Percentiles rank a stretch among this genome's conserved stretches.
These are phyloP conservation scores for Sycophila texana DNA, from an alignment of 2,888 invertebrate genomes.

Conservation along the genomic window DNA sequence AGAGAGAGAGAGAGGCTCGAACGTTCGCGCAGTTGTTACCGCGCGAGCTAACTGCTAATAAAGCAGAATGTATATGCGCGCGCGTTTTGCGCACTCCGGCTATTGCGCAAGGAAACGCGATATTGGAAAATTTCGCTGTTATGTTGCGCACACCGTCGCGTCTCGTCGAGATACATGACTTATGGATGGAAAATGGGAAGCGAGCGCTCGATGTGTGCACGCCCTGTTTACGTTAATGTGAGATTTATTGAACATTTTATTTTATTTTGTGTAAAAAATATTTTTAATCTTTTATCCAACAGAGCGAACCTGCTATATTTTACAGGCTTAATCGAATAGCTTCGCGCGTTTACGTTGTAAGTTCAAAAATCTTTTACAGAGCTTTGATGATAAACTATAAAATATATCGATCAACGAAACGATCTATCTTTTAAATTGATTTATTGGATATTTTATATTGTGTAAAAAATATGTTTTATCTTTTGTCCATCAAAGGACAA, in stretches of 20 bases:
- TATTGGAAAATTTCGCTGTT: conserved; percentile 34
- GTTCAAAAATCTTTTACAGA: too few species aligned
- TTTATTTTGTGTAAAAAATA: too few species aligned
- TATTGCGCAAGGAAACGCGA: conserved; percentile 19
- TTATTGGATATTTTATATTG: too few species aligned
- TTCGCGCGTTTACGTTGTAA: too few species aligned
- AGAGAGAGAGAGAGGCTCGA: conserved; percentile 8
- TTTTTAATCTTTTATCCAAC: too few species aligned
- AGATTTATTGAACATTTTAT: not conserved
- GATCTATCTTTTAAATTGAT: too few species aligned
- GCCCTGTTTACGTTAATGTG: not conserved
- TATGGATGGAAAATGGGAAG: conserved; percentile 11
- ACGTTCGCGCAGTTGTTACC: conserved; percentile 5
- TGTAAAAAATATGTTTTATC: too few species aligned
- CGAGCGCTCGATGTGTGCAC: not conserved
- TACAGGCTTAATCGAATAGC: too few species aligned
- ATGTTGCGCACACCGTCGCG: not conserved
- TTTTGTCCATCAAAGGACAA: too few species aligned
- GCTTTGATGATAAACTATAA: too few species aligned
- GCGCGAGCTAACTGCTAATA: conserved; percentile 38
- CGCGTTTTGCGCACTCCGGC: not conserved
- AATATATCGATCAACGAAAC: too few species aligned
- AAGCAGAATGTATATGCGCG: conserved; percentile 13
- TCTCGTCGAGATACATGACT: not conserved
- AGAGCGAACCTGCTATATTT: too few species aligned